Evolutionary conservation across 1,140 invertebrate species (phyloP).

Genomic region (Hestina assimilis): DNA sequence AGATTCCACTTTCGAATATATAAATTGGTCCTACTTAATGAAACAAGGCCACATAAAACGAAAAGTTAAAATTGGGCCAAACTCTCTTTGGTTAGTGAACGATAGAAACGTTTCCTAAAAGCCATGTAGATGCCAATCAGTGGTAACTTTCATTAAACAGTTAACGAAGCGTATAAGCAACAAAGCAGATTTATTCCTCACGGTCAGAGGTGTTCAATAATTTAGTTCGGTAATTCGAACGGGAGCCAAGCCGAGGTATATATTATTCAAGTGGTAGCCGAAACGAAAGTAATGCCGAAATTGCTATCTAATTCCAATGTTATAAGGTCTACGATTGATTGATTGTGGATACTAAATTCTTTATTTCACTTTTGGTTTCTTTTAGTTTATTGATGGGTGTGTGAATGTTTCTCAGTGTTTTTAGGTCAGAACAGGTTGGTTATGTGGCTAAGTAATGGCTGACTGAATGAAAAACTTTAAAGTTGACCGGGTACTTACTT

Average conservation of each 20-base stretch:
- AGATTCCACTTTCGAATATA: too few relatives aligned
- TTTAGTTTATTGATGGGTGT: conserved; percentile 22
- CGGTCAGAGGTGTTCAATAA: conserved; percentile 31
- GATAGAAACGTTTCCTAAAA: too few relatives aligned
- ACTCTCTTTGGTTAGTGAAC: too few relatives aligned
- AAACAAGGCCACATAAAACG: too few relatives aligned
- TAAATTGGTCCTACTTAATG: too few relatives aligned
- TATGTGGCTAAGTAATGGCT: too few relatives aligned
- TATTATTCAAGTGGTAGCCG: conserved; percentile 28
- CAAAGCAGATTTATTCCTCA: conserved; percentile 26
- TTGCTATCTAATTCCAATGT: conserved; percentile 6
- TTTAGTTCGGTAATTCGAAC: conserved; percentile 30
- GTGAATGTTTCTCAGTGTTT: conserved; percentile 21
- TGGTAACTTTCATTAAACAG: neutral
- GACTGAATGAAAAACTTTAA: too few relatives aligned
- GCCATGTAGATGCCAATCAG: conserved; percentile 1
- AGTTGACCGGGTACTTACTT: too few relatives aligned
- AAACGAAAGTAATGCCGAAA: conserved; percentile 19
- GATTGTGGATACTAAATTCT: neutral
- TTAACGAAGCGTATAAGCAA: conserved; percentile 24
- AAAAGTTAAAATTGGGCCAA: neutral
- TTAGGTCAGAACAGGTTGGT: neutral
- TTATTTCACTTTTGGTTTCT: conserved; percentile 21
- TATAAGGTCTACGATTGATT: conserved; percentile 28
- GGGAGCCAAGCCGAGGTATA: conserved; percentile 24